These are phyloP conservation scores for Sus cebifrons DNA, from an alignment of 2,797 vertebrate species.

Conservation along the genomic window DNA sequence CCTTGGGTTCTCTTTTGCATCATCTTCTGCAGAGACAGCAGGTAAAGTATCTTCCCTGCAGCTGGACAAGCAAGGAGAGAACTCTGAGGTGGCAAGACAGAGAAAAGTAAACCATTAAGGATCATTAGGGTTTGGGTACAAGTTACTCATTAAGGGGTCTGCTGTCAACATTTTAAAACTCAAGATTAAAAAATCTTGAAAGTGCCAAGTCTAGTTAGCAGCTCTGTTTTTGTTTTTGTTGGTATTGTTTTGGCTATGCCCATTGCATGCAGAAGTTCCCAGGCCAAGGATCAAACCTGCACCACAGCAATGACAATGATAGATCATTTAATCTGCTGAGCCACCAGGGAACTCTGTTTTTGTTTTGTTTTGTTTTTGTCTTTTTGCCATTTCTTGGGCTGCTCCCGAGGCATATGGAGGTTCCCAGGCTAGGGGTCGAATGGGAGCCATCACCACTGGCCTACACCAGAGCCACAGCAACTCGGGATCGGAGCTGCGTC, in stretches of 20 bases:
- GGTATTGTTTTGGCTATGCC: too few relatives aligned
- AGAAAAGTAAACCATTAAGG: background rate
- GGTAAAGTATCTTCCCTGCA: background rate
- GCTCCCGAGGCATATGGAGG: too few relatives aligned
- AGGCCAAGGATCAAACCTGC: too few relatives aligned
- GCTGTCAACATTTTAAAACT: constrained; percentile 43
- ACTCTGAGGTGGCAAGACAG: background rate
- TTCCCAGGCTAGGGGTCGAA: too few relatives aligned
- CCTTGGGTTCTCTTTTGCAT: background rate
- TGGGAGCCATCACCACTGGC: too few relatives aligned
- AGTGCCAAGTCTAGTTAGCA: background rate
- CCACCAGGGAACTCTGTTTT: background rate
- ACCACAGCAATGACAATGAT: too few relatives aligned
- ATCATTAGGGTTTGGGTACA: constrained; percentile 8
- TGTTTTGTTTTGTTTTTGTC: background rate
- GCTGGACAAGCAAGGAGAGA: background rate
- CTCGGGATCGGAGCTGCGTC: too few relatives aligned
- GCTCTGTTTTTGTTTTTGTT: background rate
- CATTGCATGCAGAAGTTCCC: too few relatives aligned
- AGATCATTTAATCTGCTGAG: too few relatives aligned
- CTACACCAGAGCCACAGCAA: too few relatives aligned
- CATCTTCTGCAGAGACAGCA: background rate
- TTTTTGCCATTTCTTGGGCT: too few relatives aligned
- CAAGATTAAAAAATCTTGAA: constrained; percentile 17
- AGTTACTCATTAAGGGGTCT: constrained; percentile 20